Base-by-base conservation (phyloP, 1,140 invertebrate species). In the Cyclina sinensis region DNA sequence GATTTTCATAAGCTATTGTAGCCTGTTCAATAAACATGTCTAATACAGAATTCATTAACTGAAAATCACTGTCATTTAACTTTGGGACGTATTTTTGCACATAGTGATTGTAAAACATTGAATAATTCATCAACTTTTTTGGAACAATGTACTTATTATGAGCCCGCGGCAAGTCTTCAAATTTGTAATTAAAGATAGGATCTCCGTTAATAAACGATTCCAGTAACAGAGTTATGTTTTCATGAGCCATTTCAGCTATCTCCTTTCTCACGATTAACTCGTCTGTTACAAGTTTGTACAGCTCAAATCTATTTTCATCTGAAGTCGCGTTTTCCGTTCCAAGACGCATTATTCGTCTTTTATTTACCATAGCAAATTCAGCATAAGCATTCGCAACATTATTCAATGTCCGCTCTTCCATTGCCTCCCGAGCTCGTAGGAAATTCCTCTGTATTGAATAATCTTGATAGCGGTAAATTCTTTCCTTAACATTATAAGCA, bases 121-220 rank as follows among this genome's bases (percentile, higher is more conserved):
- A 89, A 5, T 91, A 68, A 5, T 84, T 85, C 24, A 93, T 39
- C 30, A 94, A 80, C 46, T 54, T 81, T 83, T 87, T 92, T 0
- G 93, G 93, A 16, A 90, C 89, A 11, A 93, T 91, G 46, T 84
- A 90, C 0, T 48, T 14, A 78, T 94, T 94, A 82, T 93, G 68
- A 14, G 73, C 51, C 37, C 92, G 82, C 0, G 76, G 30, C 39
- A 91, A 30, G 27, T 79, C 74, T 39, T 68, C 62, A 79, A 84
- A 89, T 76, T 85, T 89, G 46, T 85, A 89, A 27, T 85, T 68
- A 62, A 89, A 89, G n/a, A 89, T 78, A 14, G 73, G 78, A 5
- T 57, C 59, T 24, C 90, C 90, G 35, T 59, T 76, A 70, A 54
- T 54, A 57, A 35, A 89, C 39, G 83, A 18, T 14, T 59, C 35